These are phyloP conservation scores for Pimpla rufipes DNA, from an alignment of 2,888 invertebrate species.

Conservation along the genomic window DNA sequence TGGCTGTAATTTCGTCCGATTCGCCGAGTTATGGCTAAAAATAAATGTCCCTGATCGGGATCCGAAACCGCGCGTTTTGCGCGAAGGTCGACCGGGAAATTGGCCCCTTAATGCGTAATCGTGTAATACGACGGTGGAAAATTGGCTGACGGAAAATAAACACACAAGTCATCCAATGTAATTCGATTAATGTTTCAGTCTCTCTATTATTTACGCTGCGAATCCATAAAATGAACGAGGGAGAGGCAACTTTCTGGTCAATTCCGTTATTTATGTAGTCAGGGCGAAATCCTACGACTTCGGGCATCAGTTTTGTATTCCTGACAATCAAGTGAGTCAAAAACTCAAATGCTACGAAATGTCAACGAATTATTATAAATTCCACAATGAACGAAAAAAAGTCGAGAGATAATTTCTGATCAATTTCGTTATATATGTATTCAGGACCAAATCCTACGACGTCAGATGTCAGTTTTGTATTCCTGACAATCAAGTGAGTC, in stretches of 20 bases:
- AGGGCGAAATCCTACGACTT: no score
- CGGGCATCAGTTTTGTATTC: no score
- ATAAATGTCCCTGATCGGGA: constrained; percentile 33
- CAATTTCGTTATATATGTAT: neutral
- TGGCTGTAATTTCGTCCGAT: neutral
- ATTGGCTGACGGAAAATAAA: neutral
- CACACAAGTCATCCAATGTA: neutral
- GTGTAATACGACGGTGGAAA: neutral
- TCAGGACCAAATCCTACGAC: no score
- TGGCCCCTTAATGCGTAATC: constrained; percentile 26
- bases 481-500: no score
- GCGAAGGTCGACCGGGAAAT: constrained; percentile 22
- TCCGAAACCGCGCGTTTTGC: neutral
- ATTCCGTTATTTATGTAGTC: no score
- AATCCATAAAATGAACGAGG: neutral
- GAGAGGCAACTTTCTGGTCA: no score
- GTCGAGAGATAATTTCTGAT: neutral
- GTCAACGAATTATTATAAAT: no score
- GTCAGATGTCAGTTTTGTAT: no score
- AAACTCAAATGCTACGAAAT: no score
- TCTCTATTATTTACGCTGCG: neutral
- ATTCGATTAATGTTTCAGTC: neutral
- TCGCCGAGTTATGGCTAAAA: constrained; percentile 34
- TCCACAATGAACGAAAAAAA: no score
- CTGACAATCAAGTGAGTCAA: no score